Percentiles rank a stretch among this genome's conserved stretches.
Evolutionary conservation across 2,888 invertebrate species (phyloP).

Genomic region (Andrena minutula): DNA sequence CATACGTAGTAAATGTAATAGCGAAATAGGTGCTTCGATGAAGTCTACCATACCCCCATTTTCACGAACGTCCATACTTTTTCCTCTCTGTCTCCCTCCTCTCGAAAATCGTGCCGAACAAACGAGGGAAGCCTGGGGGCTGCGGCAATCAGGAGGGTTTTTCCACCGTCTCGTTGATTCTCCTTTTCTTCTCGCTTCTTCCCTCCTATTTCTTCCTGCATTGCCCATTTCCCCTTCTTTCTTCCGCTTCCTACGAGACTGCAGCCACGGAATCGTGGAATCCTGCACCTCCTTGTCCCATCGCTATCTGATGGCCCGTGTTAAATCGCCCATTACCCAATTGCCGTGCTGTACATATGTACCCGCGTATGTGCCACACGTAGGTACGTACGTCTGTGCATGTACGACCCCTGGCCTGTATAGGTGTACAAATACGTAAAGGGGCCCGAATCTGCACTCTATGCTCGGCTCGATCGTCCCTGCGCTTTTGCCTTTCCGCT

Average conservation of each 20-base stretch:
- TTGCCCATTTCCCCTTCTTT: slow-evolving; percentile 50
- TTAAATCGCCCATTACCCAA: slow-evolving; percentile 80
- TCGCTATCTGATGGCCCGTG: slow-evolving; percentile 78
- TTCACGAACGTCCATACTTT: slow-evolving; percentile 34
- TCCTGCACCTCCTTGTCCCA: slow-evolving; percentile 65
- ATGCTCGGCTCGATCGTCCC: slow-evolving; percentile 55
- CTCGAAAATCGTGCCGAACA: slow-evolving; percentile 64
- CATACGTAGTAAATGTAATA: slow-evolving; percentile 74
- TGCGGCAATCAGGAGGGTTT: slow-evolving; percentile 74
- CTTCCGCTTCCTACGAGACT: slow-evolving; percentile 47
- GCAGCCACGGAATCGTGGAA: slow-evolving; percentile 57
- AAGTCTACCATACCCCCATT: slow-evolving; percentile 38
- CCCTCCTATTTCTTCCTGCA: slow-evolving; percentile 45
- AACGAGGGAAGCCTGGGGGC: slow-evolving; percentile 64
- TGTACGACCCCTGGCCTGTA: neutral
- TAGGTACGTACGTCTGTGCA: slow-evolving; percentile 8
- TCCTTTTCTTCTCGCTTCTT: slow-evolving; percentile 47
- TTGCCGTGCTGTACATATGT: slow-evolving; percentile 60
- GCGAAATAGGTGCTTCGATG: slow-evolving; percentile 56
- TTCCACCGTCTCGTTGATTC: slow-evolving; percentile 67
- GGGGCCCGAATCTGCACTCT: slow-evolving; percentile 33
- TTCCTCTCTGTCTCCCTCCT: slow-evolving; percentile 21
- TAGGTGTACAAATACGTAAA: neutral
- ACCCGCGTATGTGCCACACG: slow-evolving; percentile 17
- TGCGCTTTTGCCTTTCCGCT: slow-evolving; percentile 54